These are phyloP conservation scores for Leptinotarsa undecemlineata DNA, from an alignment of 1,140 invertebrate genomes.

Conservation along the genomic window DNA sequence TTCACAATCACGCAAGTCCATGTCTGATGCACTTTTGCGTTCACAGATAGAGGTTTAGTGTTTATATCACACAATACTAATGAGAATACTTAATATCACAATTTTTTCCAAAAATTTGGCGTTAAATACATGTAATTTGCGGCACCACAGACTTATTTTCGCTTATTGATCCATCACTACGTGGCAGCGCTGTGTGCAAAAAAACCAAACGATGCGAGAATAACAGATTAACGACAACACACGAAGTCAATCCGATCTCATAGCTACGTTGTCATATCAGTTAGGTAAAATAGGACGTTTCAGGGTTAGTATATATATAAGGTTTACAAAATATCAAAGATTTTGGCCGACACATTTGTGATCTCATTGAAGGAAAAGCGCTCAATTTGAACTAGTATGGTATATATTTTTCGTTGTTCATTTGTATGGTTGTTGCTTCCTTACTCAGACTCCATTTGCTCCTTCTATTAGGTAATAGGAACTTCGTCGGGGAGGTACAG, in stretches of 20 bases:
- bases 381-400: too few relatives aligned
- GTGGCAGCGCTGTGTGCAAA: constrained; percentile 46
- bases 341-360: too few relatives aligned
- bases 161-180: constrained; percentile 53
- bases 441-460: too few relatives aligned
- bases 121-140: constrained; percentile 54
- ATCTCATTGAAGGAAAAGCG: too few relatives aligned
- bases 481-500: too few relatives aligned
- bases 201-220: constrained; percentile 15
- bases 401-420: too few relatives aligned
- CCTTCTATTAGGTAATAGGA: too few relatives aligned
- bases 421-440: too few relatives aligned
- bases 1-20: constrained; percentile 46
- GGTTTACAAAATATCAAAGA: too few relatives aligned
- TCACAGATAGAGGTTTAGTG: constrained; percentile 42
- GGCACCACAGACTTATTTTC: constrained; percentile 45
- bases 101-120: constrained; percentile 54
- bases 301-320: too few relatives aligned
- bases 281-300: too few relatives aligned
- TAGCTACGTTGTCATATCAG: neutral
- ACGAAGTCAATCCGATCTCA: neutral
- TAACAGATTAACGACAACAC: neutral
- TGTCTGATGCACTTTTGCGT: constrained; percentile 41
- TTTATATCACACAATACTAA: constrained; percentile 49
- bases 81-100: constrained; percentile 56